Conservation (phyloP, 2,888 invertebrate genomes). For the Chrysina gloriosa region DNA sequence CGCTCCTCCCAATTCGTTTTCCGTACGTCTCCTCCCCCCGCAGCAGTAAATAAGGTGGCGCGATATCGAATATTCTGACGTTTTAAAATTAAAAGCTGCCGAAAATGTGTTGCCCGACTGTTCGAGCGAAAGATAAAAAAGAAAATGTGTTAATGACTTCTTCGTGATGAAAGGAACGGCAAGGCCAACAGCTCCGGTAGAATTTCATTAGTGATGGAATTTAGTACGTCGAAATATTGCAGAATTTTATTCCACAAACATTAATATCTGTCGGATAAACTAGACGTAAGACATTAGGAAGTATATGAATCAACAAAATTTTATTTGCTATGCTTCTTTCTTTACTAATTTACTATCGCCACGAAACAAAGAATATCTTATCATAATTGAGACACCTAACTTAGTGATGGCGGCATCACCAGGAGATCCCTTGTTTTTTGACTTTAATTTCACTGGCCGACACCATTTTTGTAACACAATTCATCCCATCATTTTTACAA, state of each 20-base stretch:
- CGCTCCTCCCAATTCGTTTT: neutral
- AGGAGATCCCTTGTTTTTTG: no score
- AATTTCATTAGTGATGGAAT: constrained; percentile 21
- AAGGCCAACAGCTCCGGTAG: neutral
- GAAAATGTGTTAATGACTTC: constrained; percentile 8
- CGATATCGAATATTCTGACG: constrained; percentile 24
- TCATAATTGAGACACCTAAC: no score
- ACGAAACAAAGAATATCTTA: no score
- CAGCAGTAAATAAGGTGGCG: neutral
- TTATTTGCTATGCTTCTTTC: no score
- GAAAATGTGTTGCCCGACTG: neutral
- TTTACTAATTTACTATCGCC: no score
- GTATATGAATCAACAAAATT: no score
- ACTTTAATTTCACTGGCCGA: no score
- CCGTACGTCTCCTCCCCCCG: neutral
- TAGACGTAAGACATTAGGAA: no score
- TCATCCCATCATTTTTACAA: no score
- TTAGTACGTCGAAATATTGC: neutral
- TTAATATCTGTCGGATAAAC: neutral
- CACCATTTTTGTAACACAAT: no score
- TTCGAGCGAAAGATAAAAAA: neutral
- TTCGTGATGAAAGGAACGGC: neutral
- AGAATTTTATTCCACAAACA: constrained; percentile 4
- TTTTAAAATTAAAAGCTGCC: constrained; percentile 19
- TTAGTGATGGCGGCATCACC: no score